phyloP scores from a whole-genome alignment of 1,140 invertebrate species.

The Lasaia peninsularis region DNA sequence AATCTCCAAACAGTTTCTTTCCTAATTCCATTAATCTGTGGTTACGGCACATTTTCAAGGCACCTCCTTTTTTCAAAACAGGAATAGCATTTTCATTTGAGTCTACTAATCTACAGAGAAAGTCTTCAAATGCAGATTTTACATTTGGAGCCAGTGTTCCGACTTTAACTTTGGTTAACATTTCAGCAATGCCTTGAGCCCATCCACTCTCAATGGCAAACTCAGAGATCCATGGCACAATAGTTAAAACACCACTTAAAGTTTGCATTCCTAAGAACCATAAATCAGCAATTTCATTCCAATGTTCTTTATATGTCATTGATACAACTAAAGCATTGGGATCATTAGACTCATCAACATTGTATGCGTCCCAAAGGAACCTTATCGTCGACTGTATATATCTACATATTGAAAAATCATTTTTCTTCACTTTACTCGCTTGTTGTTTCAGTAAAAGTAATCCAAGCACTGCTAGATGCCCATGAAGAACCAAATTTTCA shows the following conservation, averaged over 20 bases:
- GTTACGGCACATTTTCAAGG: slow-evolving; percentile 88
- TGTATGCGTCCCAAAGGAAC: slow-evolving; percentile 95
- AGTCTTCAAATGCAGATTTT: slow-evolving; percentile 93
- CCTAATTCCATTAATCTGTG: slow-evolving; percentile 93
- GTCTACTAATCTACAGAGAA: slow-evolving; percentile 89
- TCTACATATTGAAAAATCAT: slow-evolving; percentile 91
- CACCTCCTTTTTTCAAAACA: slow-evolving; percentile 90
- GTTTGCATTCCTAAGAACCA: slow-evolving; percentile 97
- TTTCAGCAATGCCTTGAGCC: slow-evolving; percentile 90
- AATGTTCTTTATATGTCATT: slow-evolving; percentile 90
- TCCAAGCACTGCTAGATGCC: slow-evolving; percentile 90
- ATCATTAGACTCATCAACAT: slow-evolving; percentile 91
- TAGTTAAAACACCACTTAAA: slow-evolving; percentile 86
- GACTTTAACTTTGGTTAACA: slow-evolving; percentile 87
- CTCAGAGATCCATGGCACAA: slow-evolving; percentile 92
- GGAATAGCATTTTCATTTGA: slow-evolving; percentile 85
- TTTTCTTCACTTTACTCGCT: slow-evolving; percentile 87
- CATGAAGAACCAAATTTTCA: slow-evolving; percentile 90
- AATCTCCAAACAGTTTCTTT: slow-evolving; percentile 90
- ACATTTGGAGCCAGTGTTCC: slow-evolving; percentile 89
- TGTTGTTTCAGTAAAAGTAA: slow-evolving; percentile 91
- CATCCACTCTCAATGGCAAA: slow-evolving; percentile 95
- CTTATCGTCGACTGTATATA: slow-evolving; percentile 92
- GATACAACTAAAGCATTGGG: slow-evolving; percentile 88
- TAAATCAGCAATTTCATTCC: slow-evolving; percentile 92